A percentile compares a stretch with the other conserved stretches of the same genome.
These are phyloP conservation scores for Triplophysa rosa DNA, from an alignment of 2,113 vertebrate genomes.

Conservation along the genomic window DNA sequence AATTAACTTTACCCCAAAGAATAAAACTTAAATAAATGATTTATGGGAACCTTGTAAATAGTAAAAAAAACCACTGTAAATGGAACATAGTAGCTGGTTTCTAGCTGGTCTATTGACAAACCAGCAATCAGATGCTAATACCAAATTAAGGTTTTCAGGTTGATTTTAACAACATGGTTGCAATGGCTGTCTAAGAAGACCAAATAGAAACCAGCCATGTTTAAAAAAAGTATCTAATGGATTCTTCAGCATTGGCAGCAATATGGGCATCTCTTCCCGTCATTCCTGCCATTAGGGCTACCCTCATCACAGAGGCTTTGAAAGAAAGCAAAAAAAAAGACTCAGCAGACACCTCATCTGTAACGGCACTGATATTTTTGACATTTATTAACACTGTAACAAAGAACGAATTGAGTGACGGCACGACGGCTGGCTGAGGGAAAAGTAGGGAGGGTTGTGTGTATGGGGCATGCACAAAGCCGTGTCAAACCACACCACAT, in stretches of 20 bases:
- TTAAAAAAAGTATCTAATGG: not conserved
- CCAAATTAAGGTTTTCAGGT: no score
- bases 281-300: not conserved
- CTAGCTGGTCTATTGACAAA: no score
- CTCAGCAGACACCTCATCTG: constrained; percentile 44
- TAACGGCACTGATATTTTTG: constrained; percentile 52
- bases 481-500: constrained; percentile 54
- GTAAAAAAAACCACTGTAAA: no score
- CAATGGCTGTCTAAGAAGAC: no score
- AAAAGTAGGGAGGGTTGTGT: constrained; percentile 28
- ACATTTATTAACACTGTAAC: constrained; percentile 53
- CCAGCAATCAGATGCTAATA: no score
- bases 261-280: not conserved
- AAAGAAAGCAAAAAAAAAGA: constrained; percentile 11
- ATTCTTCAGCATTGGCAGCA: not conserved
- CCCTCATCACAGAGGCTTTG: constrained; percentile 25
- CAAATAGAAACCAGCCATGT: not conserved
- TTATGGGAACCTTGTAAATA: no score
- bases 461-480: constrained; percentile 43
- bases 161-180: no score
- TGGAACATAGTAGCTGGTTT: no score
- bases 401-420: constrained; percentile 56
- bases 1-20: no score
- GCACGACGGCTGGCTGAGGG: constrained; percentile 18
- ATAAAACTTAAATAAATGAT: no score